Conservation (phyloP, 2,113 vertebrate genomes). For the Lontra canadensis region DNA sequence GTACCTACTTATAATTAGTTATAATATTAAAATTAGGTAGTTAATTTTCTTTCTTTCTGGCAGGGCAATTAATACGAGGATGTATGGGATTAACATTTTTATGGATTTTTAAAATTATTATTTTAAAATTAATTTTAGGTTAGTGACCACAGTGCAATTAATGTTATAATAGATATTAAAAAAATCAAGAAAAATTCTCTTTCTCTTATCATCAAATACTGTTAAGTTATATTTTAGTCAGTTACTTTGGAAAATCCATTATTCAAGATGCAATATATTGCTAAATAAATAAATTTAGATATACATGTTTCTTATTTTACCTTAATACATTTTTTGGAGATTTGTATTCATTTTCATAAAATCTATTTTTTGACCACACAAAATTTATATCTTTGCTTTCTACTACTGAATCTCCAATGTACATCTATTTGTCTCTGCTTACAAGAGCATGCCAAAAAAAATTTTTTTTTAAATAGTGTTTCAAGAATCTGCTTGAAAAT, state of each 20-base stretch:
- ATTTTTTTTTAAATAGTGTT: constrained; percentile 5
- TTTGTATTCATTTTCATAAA: constrained; percentile 38
- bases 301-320: constrained; percentile 20
- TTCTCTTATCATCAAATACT: background rate
- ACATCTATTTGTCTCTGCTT: constrained; percentile 19
- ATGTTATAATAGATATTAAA: background rate
- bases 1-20: background rate
- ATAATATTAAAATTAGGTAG: background rate
- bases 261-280: background rate
- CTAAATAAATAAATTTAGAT: background rate
- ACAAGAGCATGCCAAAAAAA: background rate
- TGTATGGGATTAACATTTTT: background rate
- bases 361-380: background rate
- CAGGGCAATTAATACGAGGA: background rate
- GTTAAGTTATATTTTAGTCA: background rate
- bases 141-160: background rate
- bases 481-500: constrained; percentile 56
- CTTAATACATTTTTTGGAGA: background rate
- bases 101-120: background rate
- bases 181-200: background rate
- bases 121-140: background rate
- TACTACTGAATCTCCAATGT: background rate
- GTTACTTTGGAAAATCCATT: background rate
- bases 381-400: constrained; percentile 41
- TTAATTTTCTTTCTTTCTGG: constrained; percentile 18